Conservation (phyloP, 1,140 invertebrate genomes). For the Leptopilina clavipes region DNA sequence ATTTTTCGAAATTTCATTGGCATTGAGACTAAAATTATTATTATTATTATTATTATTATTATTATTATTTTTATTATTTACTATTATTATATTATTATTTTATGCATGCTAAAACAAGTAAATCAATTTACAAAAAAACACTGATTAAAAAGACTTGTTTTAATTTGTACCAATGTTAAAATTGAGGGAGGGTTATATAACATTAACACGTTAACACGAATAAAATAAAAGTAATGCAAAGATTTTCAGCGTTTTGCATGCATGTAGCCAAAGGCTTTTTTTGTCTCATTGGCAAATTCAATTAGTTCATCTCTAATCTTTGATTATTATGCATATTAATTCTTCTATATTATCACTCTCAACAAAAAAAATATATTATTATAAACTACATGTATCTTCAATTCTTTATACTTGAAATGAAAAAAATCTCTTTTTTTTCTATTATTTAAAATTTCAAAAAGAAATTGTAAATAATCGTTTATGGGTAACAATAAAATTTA, state of each 20-base stretch:
- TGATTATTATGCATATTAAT: not conserved
- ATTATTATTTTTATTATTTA: too few species aligned
- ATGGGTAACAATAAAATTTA: too few species aligned
- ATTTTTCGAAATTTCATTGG: conserved; percentile 24
- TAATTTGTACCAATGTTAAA: conserved; percentile 22
- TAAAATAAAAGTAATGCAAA: conserved; percentile 11
- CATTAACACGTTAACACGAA: not conserved
- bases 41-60: conserved; percentile 15
- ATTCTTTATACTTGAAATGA: too few species aligned
- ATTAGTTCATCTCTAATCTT: conserved; percentile 1
- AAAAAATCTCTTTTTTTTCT: too few species aligned
- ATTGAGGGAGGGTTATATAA: conserved; percentile 3
- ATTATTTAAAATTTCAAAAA: too few species aligned
- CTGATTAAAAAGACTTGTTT: not conserved
- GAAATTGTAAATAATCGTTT: too few species aligned
- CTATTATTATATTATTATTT: conserved; percentile 21
- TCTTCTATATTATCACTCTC: too few species aligned
- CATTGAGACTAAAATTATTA: not conserved
- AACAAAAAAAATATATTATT: too few species aligned
- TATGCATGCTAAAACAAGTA: conserved; percentile 50
- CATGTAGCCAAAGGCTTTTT: not conserved
- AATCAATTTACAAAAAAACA: conserved; percentile 22
- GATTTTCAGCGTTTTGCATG: conserved; percentile 11
- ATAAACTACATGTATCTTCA: too few species aligned
- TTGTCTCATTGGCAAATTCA: not conserved